Base-by-base conservation (phyloP, 2,888 invertebrate genomes). In the Mycalesis mineus region DNA sequence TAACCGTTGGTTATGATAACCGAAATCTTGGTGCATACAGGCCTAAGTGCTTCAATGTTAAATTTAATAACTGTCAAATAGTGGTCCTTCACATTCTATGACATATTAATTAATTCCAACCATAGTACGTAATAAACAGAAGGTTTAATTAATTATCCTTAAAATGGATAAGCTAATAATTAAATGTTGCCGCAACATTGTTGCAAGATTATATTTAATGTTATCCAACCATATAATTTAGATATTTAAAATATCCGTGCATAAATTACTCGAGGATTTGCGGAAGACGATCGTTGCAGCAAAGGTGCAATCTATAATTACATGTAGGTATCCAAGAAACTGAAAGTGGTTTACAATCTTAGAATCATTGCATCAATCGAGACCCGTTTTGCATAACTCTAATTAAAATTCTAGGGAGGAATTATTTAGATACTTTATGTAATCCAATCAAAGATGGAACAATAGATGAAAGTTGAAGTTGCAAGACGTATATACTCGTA, bases 391-490 rank as follows among this genome's bases (percentile, higher is more conserved):
- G 63, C 61, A 63, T 65, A 65, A 64, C 58, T 31, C 22, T 51
- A 57, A 48, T 63, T 59, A 50, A 58, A 59, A 62, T 62, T 65
- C 64, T 51, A 60, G 57, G 59, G 55, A 59, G 56, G 45, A 49
- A 36, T 60, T 47, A 50, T 58, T 40, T 47, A 56, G 5, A 54
- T 53, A n/a, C n/a, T 2, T 8, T 7, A 33, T 28, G 42, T 41
- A 52, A 55, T 55, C 36, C n/a, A 45, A 14, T 41, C 33, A 49
- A 53, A 31, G 41, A 45, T 40, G 11, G 55, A 67, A 73, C 71
- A 73, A 72, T 69, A 61, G 70, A 65, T 61, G 68, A 71, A 69
- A 74, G 69, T 62, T 49, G 39, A 39, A 31, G 50, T 57, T 54
- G 54, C 45, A 48, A 58, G 60, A 63, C 58, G 50, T 59, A 57